phyloP scores from a whole-genome alignment of 2,113 vertebrate genomes.

The Sminthopsis crassicaudata region DNA sequence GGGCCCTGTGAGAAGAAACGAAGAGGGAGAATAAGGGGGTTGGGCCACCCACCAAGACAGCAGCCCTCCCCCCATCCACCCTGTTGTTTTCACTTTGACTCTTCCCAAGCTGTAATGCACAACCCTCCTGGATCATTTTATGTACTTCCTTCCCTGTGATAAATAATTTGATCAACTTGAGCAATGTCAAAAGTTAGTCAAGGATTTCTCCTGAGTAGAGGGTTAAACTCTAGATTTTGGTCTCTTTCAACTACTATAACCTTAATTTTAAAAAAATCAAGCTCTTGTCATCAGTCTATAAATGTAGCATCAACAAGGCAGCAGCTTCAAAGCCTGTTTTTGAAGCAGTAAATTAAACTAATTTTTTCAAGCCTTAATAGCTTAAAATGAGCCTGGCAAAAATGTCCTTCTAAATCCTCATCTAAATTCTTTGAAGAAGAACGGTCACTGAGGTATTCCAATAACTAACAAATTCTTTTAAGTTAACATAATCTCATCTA shows the following conservation, averaged over 20 bases:
- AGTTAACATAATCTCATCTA: conserved; percentile 22
- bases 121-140: background rate
- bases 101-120: background rate
- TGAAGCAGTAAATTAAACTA: background rate
- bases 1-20: conserved; percentile 87
- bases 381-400: background rate
- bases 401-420: conserved; percentile 14
- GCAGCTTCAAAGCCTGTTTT: background rate
- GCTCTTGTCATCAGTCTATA: background rate
- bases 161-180: conserved; percentile 9
- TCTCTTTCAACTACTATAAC: background rate
- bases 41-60: background rate
- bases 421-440: conserved; percentile 36
- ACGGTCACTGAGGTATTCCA: background rate
- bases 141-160: background rate
- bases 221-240: conserved; percentile 7
- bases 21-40: background rate
- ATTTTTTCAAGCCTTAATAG: background rate
- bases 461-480: conserved; percentile 12
- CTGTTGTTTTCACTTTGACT: background rate
- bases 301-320: background rate
- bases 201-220: conserved; percentile 16
- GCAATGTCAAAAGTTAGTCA: conserved; percentile 36
- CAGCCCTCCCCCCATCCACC: background rate
- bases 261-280: background rate